Evolutionary conservation across 1,140 invertebrate species (phyloP).

Genomic region (Ylistrum balloti): DNA sequence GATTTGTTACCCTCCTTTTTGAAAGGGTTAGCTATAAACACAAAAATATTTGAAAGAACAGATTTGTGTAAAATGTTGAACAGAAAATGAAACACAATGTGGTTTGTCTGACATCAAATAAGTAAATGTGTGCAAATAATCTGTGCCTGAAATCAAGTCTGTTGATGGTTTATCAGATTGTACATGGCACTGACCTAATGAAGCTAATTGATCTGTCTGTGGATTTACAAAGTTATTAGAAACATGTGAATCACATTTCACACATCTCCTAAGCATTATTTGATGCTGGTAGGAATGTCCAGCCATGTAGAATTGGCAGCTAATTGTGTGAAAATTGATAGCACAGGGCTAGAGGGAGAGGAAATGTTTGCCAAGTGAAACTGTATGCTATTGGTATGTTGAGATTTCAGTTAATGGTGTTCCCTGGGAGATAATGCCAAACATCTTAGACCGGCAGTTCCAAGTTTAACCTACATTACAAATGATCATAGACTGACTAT

Average conservation of each 20-base stretch:
- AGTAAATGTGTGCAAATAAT: too few species aligned
- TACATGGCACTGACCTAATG: not conserved
- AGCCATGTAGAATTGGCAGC: constrained; percentile 3
- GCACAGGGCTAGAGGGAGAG: not conserved
- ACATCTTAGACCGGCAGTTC: not conserved
- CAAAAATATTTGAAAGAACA: too few species aligned
- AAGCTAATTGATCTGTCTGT: constrained; percentile 29
- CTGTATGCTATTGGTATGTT: constrained; percentile 30
- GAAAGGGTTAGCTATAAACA: too few species aligned
- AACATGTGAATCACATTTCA: constrained; percentile 32
- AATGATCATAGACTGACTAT: too few species aligned
- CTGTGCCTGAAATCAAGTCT: not conserved
- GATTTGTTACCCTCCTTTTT: too few species aligned
- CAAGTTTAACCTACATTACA: not conserved
- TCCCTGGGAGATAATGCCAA: not conserved
- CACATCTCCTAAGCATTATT: not conserved
- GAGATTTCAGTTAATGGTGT: not conserved
- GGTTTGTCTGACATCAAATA: not conserved
- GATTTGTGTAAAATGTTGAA: not conserved
- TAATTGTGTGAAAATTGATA: constrained; percentile 36
- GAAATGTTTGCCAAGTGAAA: constrained; percentile 38
- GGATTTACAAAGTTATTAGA: constrained; percentile 1
- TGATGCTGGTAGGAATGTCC: not conserved
- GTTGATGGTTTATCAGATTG: not conserved
- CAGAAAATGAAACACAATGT: not conserved